Conservation (phyloP, 2,113 vertebrate species). For the Poeciliopsis retropinna region DNA sequence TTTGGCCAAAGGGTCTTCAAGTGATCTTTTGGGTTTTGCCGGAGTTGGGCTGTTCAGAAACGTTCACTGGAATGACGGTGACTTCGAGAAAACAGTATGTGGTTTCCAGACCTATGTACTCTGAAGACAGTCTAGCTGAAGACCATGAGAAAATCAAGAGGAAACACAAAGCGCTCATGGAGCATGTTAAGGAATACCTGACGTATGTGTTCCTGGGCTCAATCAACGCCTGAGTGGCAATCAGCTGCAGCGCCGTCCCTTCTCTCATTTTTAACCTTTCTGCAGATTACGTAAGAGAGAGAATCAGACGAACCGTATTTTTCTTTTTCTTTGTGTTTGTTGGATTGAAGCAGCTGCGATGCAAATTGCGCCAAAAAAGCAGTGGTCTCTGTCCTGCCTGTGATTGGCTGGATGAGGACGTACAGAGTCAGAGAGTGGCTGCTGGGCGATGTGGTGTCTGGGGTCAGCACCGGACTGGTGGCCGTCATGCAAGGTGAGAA, state of each 20-base stretch:
- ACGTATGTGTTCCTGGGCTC: slow-evolving; percentile 76
- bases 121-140: slow-evolving; percentile 82
- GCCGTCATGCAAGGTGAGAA: slow-evolving; percentile 91
- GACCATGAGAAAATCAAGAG: slow-evolving; percentile 82
- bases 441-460: slow-evolving; percentile 88
- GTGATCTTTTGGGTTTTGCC: neutral
- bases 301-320: neutral
- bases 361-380: slow-evolving; percentile 81
- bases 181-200: slow-evolving; percentile 82
- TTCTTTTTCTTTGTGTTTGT: neutral
- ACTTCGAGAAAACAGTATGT: slow-evolving; percentile 82
- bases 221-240: neutral
- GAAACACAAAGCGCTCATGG: slow-evolving; percentile 81
- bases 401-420: slow-evolving; percentile 86
- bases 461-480: slow-evolving; percentile 91
- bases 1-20: slow-evolving; percentile 22
- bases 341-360: slow-evolving; percentile 79
- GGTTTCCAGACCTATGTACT: slow-evolving; percentile 86
- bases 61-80: slow-evolving; percentile 1
- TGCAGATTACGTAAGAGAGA: neutral
- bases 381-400: slow-evolving; percentile 80
- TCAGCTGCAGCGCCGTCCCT: neutral
- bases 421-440: slow-evolving; percentile 89
- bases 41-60: neutral
- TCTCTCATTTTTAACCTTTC: neutral